A percentile compares a stretch with the other conserved stretches of the same genome.
Conservation (phyloP, 2,888 invertebrate species). For the Noctuana brunneofusca region DNA sequence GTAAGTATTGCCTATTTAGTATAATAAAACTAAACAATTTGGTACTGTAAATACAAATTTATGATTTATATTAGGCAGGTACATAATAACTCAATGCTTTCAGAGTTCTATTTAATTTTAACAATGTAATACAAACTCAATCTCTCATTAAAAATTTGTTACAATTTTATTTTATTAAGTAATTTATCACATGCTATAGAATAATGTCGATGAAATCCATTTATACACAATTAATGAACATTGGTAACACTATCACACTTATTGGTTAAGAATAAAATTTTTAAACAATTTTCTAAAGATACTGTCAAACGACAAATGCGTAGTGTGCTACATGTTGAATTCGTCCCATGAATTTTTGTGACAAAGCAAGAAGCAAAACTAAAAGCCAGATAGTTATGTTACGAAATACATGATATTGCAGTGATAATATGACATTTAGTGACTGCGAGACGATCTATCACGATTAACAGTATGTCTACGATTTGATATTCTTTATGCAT, state of each 20-base stretch:
- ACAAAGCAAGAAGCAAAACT: slow-evolving; percentile 17
- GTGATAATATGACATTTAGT: slow-evolving; percentile 1
- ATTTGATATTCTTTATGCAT: background rate
- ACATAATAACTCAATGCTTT: too few relatives aligned
- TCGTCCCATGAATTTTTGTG: slow-evolving; percentile 8
- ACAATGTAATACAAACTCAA: too few relatives aligned
- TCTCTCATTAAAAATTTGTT: too few relatives aligned
- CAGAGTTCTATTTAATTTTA: too few relatives aligned
- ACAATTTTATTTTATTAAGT: too few relatives aligned
- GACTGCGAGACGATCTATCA: slow-evolving; percentile 2
- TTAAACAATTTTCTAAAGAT: background rate
- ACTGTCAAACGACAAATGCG: background rate
- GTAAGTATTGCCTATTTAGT: too few relatives aligned
- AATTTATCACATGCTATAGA: background rate
- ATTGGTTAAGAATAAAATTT: background rate
- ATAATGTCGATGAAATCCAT: background rate
- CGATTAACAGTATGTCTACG: background rate
- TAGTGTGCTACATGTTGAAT: slow-evolving; percentile 5
- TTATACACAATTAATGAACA: background rate
- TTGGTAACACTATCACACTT: background rate
- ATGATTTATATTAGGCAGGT: too few relatives aligned
- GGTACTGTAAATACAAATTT: too few relatives aligned
- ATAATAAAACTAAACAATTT: too few relatives aligned
- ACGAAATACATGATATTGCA: slow-evolving; percentile 9
- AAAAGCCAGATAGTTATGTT: slow-evolving; percentile 1